These are phyloP conservation scores for Hypolimnas misippus DNA, from an alignment of 2,888 invertebrate species.

Conservation along the genomic window DNA sequence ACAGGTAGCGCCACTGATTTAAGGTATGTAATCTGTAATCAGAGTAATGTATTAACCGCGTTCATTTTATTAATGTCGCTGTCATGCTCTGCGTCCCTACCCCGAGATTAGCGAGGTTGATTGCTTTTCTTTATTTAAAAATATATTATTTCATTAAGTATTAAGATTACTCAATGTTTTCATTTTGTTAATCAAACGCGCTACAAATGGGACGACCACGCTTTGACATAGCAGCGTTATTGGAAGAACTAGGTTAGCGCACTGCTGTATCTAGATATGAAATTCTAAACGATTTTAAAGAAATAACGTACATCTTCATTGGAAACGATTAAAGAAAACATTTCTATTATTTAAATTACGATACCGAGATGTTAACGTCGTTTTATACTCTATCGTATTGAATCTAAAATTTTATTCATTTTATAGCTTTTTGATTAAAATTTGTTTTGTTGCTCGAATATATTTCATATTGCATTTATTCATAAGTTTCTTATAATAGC, in stretches of 20 bases:
- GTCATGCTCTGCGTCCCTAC: not conserved
- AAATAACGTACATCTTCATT: not conserved
- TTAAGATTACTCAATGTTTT: constrained; percentile 17
- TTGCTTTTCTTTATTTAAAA: constrained; percentile 2
- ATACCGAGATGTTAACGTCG: too few relatives aligned
- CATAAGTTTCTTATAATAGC: too few relatives aligned
- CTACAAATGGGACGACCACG: constrained; percentile 29
- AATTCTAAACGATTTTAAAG: constrained; percentile 20
- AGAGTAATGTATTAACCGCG: constrained; percentile 32
- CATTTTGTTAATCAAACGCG: constrained; percentile 29
- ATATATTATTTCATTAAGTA: constrained; percentile 1
- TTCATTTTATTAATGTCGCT: constrained; percentile 29
- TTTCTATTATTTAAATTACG: not conserved
- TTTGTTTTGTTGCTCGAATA: too few relatives aligned
- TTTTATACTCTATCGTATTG: too few relatives aligned
- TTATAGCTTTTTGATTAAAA: too few relatives aligned
- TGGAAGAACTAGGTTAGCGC: constrained; percentile 31
- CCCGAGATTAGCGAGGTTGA: constrained; percentile 2
- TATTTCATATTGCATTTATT: too few relatives aligned
- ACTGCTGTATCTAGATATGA: constrained; percentile 29
- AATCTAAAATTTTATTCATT: too few relatives aligned
- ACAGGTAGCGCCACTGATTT: constrained; percentile 32
- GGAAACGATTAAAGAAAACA: not conserved
- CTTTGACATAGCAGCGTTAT: constrained; percentile 28
- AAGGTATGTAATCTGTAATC: constrained; percentile 34